Evolutionary conservation across 2,797 vertebrate species (phyloP), one percentile per base, ranked within the genome.

Genomic region (Thaleichthys pacificus): DNA sequence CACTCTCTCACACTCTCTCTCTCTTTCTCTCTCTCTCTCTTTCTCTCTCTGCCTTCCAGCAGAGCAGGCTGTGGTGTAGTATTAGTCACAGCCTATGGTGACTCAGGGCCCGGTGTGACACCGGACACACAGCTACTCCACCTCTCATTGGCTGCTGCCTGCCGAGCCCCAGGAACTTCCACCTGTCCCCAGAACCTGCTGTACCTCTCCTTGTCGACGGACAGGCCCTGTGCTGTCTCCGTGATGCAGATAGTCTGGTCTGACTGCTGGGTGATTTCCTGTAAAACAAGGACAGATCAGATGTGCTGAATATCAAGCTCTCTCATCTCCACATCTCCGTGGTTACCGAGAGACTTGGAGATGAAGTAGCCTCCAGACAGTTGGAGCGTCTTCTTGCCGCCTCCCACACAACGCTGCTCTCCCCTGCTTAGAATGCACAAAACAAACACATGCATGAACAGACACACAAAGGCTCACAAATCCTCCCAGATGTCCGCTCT

Each of bases 311-410:
- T 3, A 24, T 26, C 21, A 11, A 7, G 21, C 58, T 24, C 9
- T 60, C 21, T 73, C 69, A 77, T 82, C 79, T 77, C 69, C 75
- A 81, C 81, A 63, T 77, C 68, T 60, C 60, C 71, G 47, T 61
- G 68, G 79, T 85, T 82, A 78, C 74, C 19, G 51, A 17, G 15
- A 54, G 51, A 54, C 51, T 54, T 2, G 19, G 5, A 54, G 51
- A 77, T 81, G 81, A 85, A 76, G 75, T 30, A 30, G 84, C 80
- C 82, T 82, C 68, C 66, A 78, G 79, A 81, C 63, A 79, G 74
- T 79, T 79, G 74, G 80, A 83, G 70, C 63, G 63, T 70, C 58
- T 81, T 69, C 68, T 71, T 77, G 68, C 61, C 67, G 75, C 83
- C 84, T 78, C 84, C 81, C 84, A 83, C 84, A 73, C 66, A 67